Conservation (phyloP, 2,888 invertebrate genomes). For the Tachina grossa region DNA sequence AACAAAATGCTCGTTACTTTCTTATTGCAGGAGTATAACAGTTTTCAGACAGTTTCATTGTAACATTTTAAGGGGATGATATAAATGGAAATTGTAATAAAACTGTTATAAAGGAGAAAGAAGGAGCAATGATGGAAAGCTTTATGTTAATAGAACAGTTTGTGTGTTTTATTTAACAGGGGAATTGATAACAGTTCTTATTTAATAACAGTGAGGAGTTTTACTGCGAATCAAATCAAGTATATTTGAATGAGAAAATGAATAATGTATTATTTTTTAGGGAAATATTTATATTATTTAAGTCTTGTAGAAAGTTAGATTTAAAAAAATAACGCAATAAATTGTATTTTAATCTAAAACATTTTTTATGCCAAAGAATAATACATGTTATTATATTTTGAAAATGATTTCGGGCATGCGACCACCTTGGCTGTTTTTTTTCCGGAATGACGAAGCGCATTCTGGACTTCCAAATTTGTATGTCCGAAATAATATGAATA, state of each 20-base stretch:
- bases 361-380: no score
- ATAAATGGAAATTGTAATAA: not conserved
- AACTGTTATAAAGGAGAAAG: slow-evolving; percentile 67
- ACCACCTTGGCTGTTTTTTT: no score
- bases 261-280: not conserved
- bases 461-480: no score
- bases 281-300: no score
- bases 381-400: no score
- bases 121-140: slow-evolving; percentile 57
- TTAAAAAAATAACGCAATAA: no score
- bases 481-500: no score
- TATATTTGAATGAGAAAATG: not conserved
- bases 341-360: no score
- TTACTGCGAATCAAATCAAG: not conserved
- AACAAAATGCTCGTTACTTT: not conserved
- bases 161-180: not conserved
- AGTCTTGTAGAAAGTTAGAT: no score
- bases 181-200: not conserved
- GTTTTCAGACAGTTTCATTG: not conserved
- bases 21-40: slow-evolving; percentile 16
- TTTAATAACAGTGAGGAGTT: not conserved
- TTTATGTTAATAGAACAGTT: slow-evolving; percentile 54
- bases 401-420: no score
- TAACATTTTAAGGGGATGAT: slow-evolving; percentile 11
- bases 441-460: no score